Evolutionary conservation across 2,797 vertebrate species (phyloP).

Genomic region (Synaphobranchus kaupii): DNA sequence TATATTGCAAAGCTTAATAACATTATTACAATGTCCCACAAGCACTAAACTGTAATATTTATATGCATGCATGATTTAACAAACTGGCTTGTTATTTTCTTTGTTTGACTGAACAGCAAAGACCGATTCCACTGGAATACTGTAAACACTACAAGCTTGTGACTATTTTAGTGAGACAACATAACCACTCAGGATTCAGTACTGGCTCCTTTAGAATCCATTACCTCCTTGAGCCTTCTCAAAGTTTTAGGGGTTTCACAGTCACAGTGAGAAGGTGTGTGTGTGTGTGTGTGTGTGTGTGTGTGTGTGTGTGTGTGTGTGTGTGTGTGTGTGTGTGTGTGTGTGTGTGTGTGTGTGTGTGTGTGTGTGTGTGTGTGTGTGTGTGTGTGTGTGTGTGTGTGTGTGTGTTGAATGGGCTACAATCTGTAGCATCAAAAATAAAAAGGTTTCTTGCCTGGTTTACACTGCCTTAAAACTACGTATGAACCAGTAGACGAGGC

Average conservation of each 20-base stretch:
- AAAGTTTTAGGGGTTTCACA: neutral
- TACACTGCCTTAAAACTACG: neutral
- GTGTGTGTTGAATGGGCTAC: too few species aligned
- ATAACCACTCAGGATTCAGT: neutral
- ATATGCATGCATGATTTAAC: too few species aligned
- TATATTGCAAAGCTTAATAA: neutral
- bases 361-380: too few species aligned
- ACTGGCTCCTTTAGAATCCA: too few species aligned
- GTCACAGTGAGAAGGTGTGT: neutral
- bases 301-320: too few species aligned
- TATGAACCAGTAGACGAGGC: neutral
- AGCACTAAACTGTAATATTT: too few species aligned
- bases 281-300: neutral
- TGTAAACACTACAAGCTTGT: neutral
- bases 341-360: too few species aligned
- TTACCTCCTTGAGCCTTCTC: neutral
- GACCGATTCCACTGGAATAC: neutral
- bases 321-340: too few species aligned
- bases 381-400: too few species aligned
- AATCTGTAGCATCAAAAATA: too few species aligned
- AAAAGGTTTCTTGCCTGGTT: neutral
- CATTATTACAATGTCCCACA: neutral
- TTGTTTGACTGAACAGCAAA: too few species aligned
- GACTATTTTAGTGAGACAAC: neutral
- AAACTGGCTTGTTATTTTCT: too few species aligned